A percentile compares a stretch with the other conserved stretches of the same genome.
Evolutionary conservation across 2,888 invertebrate genomes (phyloP).

Genomic region (Nomada fucata): DNA sequence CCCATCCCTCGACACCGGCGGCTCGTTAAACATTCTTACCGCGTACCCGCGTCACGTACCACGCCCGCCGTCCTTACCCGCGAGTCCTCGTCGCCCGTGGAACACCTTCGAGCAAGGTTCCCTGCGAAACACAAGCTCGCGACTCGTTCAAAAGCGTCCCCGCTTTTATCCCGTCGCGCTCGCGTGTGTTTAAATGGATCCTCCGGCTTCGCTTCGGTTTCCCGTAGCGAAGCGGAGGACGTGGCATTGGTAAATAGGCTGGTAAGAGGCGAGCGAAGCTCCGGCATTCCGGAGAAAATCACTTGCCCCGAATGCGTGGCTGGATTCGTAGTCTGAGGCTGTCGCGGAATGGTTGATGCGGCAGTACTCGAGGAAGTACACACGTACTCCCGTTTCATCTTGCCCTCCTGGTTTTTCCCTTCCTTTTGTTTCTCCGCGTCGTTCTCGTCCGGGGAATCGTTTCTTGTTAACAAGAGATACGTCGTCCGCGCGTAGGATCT

Average conservation of each 20-base stretch:
- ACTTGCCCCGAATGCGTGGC: background rate
- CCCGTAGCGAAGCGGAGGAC: background rate
- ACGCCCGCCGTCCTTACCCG: slow-evolving; percentile 11
- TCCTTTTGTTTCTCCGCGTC: too few relatives aligned
- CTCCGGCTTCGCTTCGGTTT: slow-evolving; percentile 4
- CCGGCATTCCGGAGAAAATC: background rate
- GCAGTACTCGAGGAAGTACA: too few relatives aligned
- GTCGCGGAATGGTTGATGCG: background rate
- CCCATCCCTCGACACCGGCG: background rate
- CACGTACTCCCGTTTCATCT: too few relatives aligned
- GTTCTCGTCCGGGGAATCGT: too few relatives aligned
- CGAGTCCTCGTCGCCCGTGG: slow-evolving; percentile 10
- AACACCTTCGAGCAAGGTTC: slow-evolving; percentile 37
- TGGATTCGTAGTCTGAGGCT: background rate
- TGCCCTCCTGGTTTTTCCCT: too few relatives aligned
- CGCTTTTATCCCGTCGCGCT: slow-evolving; percentile 13
- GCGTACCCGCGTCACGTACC: slow-evolving; percentile 43
- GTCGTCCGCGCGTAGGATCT: background rate
- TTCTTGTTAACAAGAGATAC: background rate
- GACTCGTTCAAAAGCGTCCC: slow-evolving; percentile 15
- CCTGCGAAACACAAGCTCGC: slow-evolving; percentile 27
- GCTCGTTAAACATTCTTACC: slow-evolving; percentile 51
- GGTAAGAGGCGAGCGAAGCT: background rate
- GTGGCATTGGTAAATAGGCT: slow-evolving; percentile 20
- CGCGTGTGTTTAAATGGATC: slow-evolving; percentile 23